Base-by-base conservation (phyloP, 2,113 vertebrate genomes). In the Osmerus mordax region DNA sequence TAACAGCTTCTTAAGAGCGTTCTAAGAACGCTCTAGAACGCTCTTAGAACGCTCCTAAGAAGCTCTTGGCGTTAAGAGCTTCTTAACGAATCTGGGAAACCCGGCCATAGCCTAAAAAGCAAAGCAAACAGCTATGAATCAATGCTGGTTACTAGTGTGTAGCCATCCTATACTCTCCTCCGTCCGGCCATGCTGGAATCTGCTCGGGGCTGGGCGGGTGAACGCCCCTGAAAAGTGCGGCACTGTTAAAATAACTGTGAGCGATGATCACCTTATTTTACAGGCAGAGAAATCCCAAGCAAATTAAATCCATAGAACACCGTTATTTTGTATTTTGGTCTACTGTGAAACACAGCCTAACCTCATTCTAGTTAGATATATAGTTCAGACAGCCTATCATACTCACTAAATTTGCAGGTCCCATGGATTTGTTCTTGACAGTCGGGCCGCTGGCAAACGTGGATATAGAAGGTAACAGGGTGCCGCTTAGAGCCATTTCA, bases 401-500 rank as follows among this genome's bases (percentile, higher is more conserved):
- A 92, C 95, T 96, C 89, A 95, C 95, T 86, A 90, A 90, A 85
- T 89, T 89, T 86, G 88, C 91, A 86, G 89, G 92, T 85, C 93
- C 92, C 82, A 90, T 83, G 67, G 90, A 73, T 86, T 93, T 95
- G 78, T 92, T 95, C 84, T 93, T 94, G 87, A 91, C 89, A 68
- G 89, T 83, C 70, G 94, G 88, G 80, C 91, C 92, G 81, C 93
- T 92, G 81, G 94, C 91, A 79, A 98, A 98, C 78, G 94, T 96
- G 84, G 95, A 93, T 86, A 98, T 96, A 75, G 96, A 95, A 28
- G 96, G 96, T 77, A 98, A 91, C 70, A 97, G 93, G 1, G 95
- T 94, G 79, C 95, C 93, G 86, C 95, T 94, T 91, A 98, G 92
- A 83, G 96, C 95, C 96, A 97, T 97, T 88, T 97, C 96, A 83